Conservation (phyloP, 1,140 invertebrate species). For the Pomacea maculata region DNA sequence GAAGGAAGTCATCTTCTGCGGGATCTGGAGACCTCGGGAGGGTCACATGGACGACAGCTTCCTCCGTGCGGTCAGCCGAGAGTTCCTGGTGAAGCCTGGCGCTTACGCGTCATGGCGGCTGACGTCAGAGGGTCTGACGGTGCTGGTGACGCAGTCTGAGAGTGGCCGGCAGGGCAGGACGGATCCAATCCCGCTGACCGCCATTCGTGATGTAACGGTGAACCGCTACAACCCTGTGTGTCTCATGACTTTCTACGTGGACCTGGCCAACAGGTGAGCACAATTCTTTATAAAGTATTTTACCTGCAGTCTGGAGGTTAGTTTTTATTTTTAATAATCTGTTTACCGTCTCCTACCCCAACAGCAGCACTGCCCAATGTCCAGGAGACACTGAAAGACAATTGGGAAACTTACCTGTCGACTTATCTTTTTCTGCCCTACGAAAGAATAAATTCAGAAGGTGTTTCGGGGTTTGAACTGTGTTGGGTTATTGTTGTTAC, state of each 20-base stretch:
- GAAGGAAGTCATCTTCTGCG: not conserved
- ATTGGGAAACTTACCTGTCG: no score
- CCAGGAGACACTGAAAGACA: no score
- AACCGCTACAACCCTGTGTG: constrained; percentile 25
- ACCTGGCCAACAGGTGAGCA: not conserved
- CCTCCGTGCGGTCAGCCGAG: constrained; percentile 4
- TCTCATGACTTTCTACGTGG: constrained; percentile 20
- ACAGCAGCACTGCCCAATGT: no score
- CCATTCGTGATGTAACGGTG: constrained; percentile 22
- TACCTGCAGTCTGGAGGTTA: no score
- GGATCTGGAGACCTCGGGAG: not conserved
- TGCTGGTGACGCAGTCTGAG: constrained; percentile 10
- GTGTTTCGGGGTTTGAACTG: no score
- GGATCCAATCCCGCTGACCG: constrained; percentile 18
- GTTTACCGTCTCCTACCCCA: no score
- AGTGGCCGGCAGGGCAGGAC: not conserved
- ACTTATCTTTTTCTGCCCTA: no score
- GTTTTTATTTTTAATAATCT: no score
- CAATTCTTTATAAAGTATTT: no score
- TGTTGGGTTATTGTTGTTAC: no score
- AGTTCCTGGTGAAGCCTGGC: constrained; percentile 16
- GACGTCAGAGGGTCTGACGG: constrained; percentile 11
- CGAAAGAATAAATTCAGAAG: no score
- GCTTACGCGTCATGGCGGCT: constrained; percentile 6
- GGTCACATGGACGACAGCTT: not conserved